Evolutionary conservation across 1,140 invertebrate species (phyloP), one percentile per base, ranked within the genome.

Genomic region (Samia ricini): DNA sequence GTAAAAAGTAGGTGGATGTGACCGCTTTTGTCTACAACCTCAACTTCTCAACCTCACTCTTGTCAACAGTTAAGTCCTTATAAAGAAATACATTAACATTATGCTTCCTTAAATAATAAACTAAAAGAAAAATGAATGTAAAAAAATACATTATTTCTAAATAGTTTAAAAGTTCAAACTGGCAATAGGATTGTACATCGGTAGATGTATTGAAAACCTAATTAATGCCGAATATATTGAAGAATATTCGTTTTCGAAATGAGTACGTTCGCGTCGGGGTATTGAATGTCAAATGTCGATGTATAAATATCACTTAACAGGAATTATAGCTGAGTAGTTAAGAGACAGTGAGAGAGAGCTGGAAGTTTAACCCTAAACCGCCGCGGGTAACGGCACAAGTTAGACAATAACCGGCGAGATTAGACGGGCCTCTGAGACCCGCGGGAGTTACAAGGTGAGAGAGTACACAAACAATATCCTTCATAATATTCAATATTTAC

Each of bases 361-460:
- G 42, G 7, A 33, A n/a, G 54, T 50, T 56, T 58, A 50, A 21
- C 56, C 23, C 57, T 42, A 42, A 42, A 60, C 50, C 55, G 68
- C 63, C 64, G 42, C 57, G 63, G 69, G 62, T 71, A 72, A 79
- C 66, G 62, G 64, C 66, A 4, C 63, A 79, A 76, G 58, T 76
- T 76, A 63, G 71, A 72, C 76, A 79, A 76, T 79, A 76, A 79
- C 70, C 63, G 61, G 66, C 51, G 62, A 71, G 69, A 74, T 74
- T 74, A 74, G 66, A 61, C 67, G 62, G 24, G 51, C 24, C 18
- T n/a, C 21, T 15, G 52, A 24, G 21, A 56, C 54, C 55, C 42
- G 56, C 59, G 33, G 42, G 22, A 23, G 1, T 52, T 52, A 19
- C 21, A 52, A 20, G 19, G 50, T 57, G 60, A 21, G 56, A 10